These are phyloP conservation scores for Thumatha senex DNA, from an alignment of 2,888 invertebrate species.

Conservation along the genomic window DNA sequence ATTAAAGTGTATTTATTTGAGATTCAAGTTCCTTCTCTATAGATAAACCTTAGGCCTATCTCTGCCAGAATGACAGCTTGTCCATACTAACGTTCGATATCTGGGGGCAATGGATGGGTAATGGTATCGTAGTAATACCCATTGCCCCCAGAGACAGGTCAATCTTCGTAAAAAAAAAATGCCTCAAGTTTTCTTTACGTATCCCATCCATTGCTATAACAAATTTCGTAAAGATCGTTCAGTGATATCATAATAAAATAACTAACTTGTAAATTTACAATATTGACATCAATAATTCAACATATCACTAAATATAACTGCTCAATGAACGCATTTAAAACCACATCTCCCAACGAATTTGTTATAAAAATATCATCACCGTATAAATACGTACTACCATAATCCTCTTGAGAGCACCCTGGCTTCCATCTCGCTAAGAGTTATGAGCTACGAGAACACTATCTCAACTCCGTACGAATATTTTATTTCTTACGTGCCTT, in stretches of 20 bases:
- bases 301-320: constrained; percentile 3
- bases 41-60: too few relatives aligned
- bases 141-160: too few relatives aligned
- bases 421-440: constrained; percentile 14
- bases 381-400: constrained; percentile 16
- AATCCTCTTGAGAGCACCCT: constrained; percentile 10
- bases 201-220: not conserved
- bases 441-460: constrained; percentile 26
- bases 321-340: constrained; percentile 9
- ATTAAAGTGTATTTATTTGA: too few relatives aligned
- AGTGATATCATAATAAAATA: not conserved
- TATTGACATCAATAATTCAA: not conserved
- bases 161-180: too few relatives aligned
- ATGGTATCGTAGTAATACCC: too few relatives aligned
- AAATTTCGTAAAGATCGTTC: too few relatives aligned
- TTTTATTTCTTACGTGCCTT: constrained; percentile 28
- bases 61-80: too few relatives aligned
- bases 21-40: too few relatives aligned
- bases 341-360: constrained; percentile 16
- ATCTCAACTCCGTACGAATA: constrained; percentile 30
- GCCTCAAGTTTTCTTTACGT: too few relatives aligned
- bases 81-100: too few relatives aligned
- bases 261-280: not conserved
- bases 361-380: constrained; percentile 19
- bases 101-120: too few relatives aligned